These are phyloP conservation scores for Zaprionus camerounensis DNA, from an alignment of 1,140 invertebrate species.

Conservation along the genomic window DNA sequence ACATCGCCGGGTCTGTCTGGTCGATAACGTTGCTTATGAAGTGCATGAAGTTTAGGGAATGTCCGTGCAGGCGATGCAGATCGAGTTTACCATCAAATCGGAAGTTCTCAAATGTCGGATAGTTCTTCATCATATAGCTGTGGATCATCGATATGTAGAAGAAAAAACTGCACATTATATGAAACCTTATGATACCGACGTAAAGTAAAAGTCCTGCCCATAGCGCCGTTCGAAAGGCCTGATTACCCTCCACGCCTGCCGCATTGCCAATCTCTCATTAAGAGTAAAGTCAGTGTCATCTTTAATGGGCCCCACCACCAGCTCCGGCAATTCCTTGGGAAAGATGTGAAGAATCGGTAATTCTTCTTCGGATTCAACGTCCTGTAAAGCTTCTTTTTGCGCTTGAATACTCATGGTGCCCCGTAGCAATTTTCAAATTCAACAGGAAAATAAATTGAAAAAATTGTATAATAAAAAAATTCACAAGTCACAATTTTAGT, in stretches of 20 bases:
- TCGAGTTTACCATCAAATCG: constrained; percentile 20
- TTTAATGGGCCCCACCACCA: constrained; percentile 40
- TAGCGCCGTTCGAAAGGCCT: constrained; percentile 43
- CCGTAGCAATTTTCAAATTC: not conserved
- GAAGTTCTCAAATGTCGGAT: constrained; percentile 39
- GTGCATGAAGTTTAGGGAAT: constrained; percentile 43
- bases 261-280: constrained; percentile 50
- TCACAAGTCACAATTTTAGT: not conserved
- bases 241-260: constrained; percentile 55
- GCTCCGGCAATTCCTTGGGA: constrained; percentile 47
- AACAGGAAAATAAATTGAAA: not conserved
- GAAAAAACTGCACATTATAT: too few species aligned
- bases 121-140: constrained; percentile 52
- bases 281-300: constrained; percentile 56
- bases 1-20: constrained; percentile 41
- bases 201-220: constrained; percentile 52
- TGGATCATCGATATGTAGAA: not conserved
- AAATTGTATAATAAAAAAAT: not conserved
- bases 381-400: not conserved
- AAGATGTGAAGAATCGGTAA: constrained; percentile 8
- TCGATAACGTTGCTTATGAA: constrained; percentile 59
- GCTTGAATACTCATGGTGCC: not conserved
- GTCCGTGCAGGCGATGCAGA: constrained; percentile 43
- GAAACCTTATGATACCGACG: constrained; percentile 14
- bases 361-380: not conserved